Percentiles rank a stretch among this genome's conserved stretches.
Evolutionary conservation across 2,113 vertebrate genomes (phyloP).

Genomic region (Halcyon malimbica): DNA sequence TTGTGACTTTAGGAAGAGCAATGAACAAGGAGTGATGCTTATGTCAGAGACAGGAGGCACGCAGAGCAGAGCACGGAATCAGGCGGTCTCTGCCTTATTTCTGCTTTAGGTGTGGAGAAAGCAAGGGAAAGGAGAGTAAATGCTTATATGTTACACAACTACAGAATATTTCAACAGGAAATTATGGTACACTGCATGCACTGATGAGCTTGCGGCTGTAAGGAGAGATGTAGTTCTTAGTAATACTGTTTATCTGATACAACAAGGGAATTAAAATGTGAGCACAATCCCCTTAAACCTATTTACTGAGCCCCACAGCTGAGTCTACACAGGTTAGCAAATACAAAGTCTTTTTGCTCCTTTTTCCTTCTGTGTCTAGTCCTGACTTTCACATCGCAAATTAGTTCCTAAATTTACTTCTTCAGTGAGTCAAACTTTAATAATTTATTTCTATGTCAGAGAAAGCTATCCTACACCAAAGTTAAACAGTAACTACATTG

Average conservation of each 20-base stretch:
- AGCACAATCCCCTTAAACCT: neutral
- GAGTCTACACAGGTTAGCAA: neutral
- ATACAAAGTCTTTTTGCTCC: neutral
- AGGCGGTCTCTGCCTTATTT: neutral
- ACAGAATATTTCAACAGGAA: neutral
- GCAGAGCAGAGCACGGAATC: neutral
- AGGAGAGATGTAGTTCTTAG: neutral
- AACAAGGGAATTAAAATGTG: neutral
- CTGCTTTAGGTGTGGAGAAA: neutral
- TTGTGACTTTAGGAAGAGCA: neutral
- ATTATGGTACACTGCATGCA: neutral
- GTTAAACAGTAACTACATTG: neutral
- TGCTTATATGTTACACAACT: neutral
- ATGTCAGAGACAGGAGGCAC: neutral
- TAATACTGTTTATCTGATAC: neutral
- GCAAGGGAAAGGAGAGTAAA: neutral
- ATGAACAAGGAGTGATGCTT: neutral
- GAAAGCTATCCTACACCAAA: neutral
- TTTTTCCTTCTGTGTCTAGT: neutral
- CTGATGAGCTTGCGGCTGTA: neutral
- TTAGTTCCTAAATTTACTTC: slow-evolving; percentile 6
- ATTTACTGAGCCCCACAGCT: neutral
- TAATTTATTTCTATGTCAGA: slow-evolving; percentile 32
- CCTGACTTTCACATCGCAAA: neutral
- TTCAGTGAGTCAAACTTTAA: neutral